Percentiles rank a stretch among this genome's conserved stretches.
Conservation (phyloP, 2,797 vertebrate species). For the Graptemys geographica region DNA sequence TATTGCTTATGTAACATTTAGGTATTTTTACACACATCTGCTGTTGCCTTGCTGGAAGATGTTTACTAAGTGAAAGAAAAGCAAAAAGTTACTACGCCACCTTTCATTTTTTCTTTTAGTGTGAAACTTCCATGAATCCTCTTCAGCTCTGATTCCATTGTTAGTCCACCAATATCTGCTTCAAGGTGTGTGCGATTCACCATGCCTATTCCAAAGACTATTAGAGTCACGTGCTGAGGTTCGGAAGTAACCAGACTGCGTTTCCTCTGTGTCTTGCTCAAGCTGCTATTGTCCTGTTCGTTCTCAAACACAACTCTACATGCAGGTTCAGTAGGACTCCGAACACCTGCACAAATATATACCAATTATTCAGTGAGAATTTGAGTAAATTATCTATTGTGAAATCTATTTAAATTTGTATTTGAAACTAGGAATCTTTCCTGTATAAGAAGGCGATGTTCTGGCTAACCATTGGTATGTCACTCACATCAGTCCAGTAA, state of each 20-base stretch:
- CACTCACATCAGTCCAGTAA: fast-evolving
- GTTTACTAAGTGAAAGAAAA: not conserved
- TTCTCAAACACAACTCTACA: constrained; percentile 95
- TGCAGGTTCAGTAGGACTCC: constrained; percentile 88
- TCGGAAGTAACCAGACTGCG: constrained; percentile 92
- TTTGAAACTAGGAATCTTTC: not conserved
- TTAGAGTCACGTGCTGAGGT: constrained; percentile 95
- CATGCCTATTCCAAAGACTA: constrained; percentile 98
- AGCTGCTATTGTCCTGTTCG: constrained; percentile 87
- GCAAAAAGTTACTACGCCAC: constrained; percentile 68
- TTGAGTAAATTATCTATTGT: not conserved
- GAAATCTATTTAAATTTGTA: fast-evolving
- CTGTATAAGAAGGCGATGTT: fast-evolving
- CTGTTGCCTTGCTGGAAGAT: fast-evolving
- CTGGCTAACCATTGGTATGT: not conserved
- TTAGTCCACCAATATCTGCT: constrained; percentile 97
- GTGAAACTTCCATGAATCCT: constrained; percentile 99
- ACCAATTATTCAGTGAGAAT: not conserved
- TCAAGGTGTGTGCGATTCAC: constrained; percentile 98
- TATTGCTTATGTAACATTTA: not conserved
- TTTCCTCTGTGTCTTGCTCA: constrained; percentile 84
- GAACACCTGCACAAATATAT: constrained; percentile 76
- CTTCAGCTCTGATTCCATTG: constrained; percentile 98
- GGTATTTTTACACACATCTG: not conserved
- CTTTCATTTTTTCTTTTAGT: constrained; percentile 99